Evolutionary conservation across 2,888 invertebrate species (phyloP).

Genomic region (Chrysolina americana): DNA sequence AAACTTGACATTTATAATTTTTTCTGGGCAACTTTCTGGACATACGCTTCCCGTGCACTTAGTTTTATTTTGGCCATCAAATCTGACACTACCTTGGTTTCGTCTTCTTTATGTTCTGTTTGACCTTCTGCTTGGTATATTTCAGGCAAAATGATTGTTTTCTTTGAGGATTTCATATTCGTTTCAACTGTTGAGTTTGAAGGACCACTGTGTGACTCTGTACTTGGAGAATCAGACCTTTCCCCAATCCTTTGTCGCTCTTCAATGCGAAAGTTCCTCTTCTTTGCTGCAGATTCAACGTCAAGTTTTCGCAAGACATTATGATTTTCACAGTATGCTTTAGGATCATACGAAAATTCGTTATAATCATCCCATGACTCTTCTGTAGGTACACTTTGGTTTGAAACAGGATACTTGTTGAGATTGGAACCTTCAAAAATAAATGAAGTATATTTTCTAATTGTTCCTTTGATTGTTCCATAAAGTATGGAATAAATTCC

Average conservation of each 20-base stretch:
- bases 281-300: conserved; percentile 21
- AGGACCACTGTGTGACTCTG: background rate
- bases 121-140: background rate
- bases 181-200: background rate
- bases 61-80: conserved; percentile 12
- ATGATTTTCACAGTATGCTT: conserved; percentile 21
- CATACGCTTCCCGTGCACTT: background rate
- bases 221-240: background rate
- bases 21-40: background rate
- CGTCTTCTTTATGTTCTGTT: background rate
- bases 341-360: conserved; percentile 23
- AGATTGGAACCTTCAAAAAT: background rate
- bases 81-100: background rate
- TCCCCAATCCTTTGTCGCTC: conserved; percentile 17
- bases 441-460: background rate
- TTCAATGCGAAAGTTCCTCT: conserved; percentile 6
- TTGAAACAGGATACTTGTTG: background rate
- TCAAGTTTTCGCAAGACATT: conserved; percentile 30
- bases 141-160: background rate
- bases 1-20: background rate
- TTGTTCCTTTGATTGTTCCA: too few species aligned
- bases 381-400: background rate
- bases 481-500: background rate
- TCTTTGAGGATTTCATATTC: background rate
- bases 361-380: conserved; percentile 27